These are phyloP conservation scores for Diachasma alloeum DNA, from an alignment of 1,140 invertebrate genomes.

Conservation along the genomic window DNA sequence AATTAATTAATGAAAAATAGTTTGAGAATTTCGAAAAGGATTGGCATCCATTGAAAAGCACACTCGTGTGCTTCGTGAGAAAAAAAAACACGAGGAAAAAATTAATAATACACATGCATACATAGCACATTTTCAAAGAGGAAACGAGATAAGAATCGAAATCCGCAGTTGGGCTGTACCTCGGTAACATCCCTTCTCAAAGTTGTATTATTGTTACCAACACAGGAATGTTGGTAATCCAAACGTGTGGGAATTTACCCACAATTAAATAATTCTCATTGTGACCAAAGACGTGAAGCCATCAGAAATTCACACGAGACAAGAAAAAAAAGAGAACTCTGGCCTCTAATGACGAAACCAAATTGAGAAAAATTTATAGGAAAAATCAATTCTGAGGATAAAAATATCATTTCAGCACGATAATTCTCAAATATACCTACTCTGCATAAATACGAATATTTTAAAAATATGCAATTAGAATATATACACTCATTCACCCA, in stretches of 20 bases:
- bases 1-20: not conserved
- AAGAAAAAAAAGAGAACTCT: conserved; percentile 43
- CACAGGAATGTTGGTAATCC: conserved; percentile 51
- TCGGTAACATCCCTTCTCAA: conserved; percentile 54
- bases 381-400: not conserved
- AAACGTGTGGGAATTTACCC: conserved; percentile 63
- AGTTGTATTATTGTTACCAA: conserved; percentile 53
- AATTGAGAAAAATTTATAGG: not conserved
- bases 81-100: conserved; percentile 1
- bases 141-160: conserved; percentile 61
- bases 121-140: conserved; percentile 40
- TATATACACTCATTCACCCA: not conserved
- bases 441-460: not conserved
- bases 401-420: not conserved
- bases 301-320: conserved; percentile 58
- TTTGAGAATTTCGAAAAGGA: not conserved
- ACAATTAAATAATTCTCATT: conserved; percentile 61
- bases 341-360: not conserved
- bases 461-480: not conserved
- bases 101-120: conserved; percentile 23
- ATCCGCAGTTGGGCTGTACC: not conserved
- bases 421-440: not conserved
- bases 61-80: not conserved
- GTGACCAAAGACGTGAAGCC: conserved; percentile 49
- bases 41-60: not conserved